Evolutionary conservation across 2,113 vertebrate genomes (phyloP).

Genomic region (Coturnix japonica): DNA sequence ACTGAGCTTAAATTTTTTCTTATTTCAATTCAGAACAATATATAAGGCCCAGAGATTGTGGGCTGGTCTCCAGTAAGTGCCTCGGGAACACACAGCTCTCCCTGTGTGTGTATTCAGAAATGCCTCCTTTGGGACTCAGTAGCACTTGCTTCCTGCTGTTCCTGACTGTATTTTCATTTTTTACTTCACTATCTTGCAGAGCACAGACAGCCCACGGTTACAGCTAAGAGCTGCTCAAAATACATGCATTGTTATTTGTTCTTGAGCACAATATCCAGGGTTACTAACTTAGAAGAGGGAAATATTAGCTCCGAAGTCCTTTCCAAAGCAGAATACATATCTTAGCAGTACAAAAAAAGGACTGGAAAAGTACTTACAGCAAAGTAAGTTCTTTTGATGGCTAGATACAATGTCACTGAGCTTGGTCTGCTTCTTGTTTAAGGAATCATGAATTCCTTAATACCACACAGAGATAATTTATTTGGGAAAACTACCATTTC

Average conservation of each 20-base stretch:
- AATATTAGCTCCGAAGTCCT: neutral
- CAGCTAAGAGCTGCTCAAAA: neutral
- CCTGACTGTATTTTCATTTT: neutral
- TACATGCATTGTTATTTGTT: fast-evolving
- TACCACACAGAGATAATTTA: neutral
- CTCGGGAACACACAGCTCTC: fast-evolving
- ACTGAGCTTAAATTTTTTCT: neutral
- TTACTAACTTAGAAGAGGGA: neutral
- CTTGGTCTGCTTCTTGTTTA: neutral
- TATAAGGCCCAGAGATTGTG: neutral
- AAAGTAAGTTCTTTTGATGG: neutral
- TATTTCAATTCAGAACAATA: neutral
- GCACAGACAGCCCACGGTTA: neutral
- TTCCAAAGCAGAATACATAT: neutral
- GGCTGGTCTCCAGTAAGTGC: neutral
- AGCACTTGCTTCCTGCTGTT: neutral
- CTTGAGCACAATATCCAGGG: neutral
- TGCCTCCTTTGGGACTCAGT: neutral
- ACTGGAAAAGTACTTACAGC: neutral
- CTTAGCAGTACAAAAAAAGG: neutral
- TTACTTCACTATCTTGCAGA: neutral
- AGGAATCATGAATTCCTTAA: neutral
- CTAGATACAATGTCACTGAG: neutral
- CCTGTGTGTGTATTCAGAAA: fast-evolving
- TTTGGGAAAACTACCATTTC: neutral